Evolutionary conservation across 2,113 vertebrate genomes (phyloP).

Genomic region (Cepphus grylle): DNA sequence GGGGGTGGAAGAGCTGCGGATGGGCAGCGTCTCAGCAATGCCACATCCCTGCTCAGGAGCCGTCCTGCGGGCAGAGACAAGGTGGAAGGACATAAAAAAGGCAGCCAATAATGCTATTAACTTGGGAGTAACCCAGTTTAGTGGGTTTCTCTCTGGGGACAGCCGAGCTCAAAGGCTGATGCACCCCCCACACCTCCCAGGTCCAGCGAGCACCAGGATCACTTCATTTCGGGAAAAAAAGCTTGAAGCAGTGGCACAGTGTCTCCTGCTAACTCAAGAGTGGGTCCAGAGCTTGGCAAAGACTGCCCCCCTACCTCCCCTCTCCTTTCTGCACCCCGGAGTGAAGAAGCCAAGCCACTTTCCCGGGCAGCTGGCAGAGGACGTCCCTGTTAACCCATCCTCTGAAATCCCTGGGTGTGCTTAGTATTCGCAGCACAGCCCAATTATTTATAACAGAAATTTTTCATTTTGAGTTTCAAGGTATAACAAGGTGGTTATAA

Average conservation of each 20-base stretch:
- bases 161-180: background rate
- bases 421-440: slow-evolving; percentile 27
- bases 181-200: background rate
- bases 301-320: too few relatives aligned
- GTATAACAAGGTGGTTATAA: slow-evolving; percentile 62
- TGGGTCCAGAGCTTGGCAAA: background rate
- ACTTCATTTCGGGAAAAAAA: background rate
- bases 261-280: background rate
- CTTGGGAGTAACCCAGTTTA: background rate
- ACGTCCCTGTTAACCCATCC: background rate
- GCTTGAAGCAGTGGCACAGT: background rate
- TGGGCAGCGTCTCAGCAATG: background rate
- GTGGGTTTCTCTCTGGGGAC: background rate
- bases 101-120: too few relatives aligned
- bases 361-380: background rate
- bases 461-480: slow-evolving; percentile 50
- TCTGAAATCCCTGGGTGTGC: background rate
- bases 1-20: background rate
- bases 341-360: background rate
- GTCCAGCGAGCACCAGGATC: accelerated
- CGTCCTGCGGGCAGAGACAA: accelerated
- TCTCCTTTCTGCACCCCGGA: background rate
- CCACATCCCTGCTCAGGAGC: accelerated
- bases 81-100: background rate
- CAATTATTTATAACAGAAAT: slow-evolving; percentile 54